These are phyloP conservation scores for Danio kyathit DNA, from an alignment of 2,797 vertebrate species.

Conservation along the genomic window DNA sequence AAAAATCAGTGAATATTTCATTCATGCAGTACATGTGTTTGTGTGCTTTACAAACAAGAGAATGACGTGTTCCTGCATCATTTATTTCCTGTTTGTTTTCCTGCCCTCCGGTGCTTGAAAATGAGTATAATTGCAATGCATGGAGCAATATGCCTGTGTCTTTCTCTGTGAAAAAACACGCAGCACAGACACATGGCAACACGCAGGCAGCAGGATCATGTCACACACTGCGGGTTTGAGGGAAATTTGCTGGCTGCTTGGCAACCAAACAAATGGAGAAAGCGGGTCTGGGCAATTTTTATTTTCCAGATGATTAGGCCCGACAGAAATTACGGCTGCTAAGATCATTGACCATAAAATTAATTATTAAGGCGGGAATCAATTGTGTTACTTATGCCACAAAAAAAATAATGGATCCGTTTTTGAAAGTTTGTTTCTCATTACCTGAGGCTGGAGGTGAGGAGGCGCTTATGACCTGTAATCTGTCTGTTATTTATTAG, in stretches of 20 bases:
- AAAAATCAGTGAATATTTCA: neutral
- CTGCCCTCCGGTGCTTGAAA: conserved; percentile 29
- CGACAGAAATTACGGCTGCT: conserved; percentile 75
- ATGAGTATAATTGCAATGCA: conserved; percentile 44
- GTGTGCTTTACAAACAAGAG: conserved; percentile 32
- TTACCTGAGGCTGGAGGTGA: conserved; percentile 64
- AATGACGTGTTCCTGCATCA: conserved; percentile 49
- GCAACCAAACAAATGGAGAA: conserved; percentile 76
- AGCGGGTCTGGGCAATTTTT: conserved; percentile 71
- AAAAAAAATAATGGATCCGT: conserved; percentile 49
- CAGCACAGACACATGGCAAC: conserved; percentile 37
- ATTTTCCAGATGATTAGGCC: conserved; percentile 79
- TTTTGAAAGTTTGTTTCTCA: conserved; percentile 57
- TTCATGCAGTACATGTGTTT: conserved; percentile 44
- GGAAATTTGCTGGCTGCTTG: conserved; percentile 73
- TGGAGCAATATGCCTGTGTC: conserved; percentile 27
- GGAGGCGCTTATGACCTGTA: conserved; percentile 55
- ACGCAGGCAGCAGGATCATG: conserved; percentile 41
- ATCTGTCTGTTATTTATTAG: conserved; percentile 52
- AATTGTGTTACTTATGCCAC: conserved; percentile 63
- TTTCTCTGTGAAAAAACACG: neutral
- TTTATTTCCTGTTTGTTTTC: conserved; percentile 37
- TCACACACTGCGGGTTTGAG: conserved; percentile 63
- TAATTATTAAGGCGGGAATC: conserved; percentile 72
- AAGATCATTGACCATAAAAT: conserved; percentile 78